Evolutionary conservation across 2,113 vertebrate genomes (phyloP).

Genomic region (human (Homo sapiens)): DNA sequence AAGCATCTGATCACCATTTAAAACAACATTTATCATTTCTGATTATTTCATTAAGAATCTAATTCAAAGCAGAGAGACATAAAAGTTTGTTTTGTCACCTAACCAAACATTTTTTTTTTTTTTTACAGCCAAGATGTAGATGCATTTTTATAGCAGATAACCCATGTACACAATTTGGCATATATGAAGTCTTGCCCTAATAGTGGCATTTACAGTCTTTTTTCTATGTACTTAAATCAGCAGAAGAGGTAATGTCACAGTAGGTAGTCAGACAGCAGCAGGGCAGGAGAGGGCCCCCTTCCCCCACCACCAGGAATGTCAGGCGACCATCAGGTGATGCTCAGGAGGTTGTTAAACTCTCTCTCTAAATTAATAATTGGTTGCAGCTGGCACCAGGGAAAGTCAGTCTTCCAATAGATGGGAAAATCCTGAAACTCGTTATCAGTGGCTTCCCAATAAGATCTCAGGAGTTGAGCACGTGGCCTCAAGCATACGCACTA

Average conservation of each 20-base stretch:
- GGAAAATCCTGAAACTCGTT: no score
- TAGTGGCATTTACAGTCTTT: neutral
- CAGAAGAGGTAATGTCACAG: neutral
- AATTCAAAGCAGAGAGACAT: neutral
- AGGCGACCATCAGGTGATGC: no score
- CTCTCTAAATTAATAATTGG: no score
- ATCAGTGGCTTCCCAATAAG: no score
- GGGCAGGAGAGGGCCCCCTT: no score
- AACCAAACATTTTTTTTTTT: neutral
- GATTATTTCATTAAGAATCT: neutral
- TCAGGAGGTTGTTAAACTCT: no score
- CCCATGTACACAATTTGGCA: neutral
- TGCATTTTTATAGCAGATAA: neutral
- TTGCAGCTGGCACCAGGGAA: no score
- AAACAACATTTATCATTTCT: neutral
- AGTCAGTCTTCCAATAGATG: no score
- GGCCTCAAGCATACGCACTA: no score
- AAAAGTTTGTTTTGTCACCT: neutral
- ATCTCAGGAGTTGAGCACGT: no score
- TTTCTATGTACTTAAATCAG: neutral
- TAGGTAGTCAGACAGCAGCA: no score
- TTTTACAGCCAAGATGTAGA: neutral
- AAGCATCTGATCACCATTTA: neutral
- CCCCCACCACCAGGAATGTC: no score
- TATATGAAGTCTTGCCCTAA: neutral